phyloP scores from a whole-genome alignment of 2,113 vertebrate species.

The Coturnix japonica region DNA sequence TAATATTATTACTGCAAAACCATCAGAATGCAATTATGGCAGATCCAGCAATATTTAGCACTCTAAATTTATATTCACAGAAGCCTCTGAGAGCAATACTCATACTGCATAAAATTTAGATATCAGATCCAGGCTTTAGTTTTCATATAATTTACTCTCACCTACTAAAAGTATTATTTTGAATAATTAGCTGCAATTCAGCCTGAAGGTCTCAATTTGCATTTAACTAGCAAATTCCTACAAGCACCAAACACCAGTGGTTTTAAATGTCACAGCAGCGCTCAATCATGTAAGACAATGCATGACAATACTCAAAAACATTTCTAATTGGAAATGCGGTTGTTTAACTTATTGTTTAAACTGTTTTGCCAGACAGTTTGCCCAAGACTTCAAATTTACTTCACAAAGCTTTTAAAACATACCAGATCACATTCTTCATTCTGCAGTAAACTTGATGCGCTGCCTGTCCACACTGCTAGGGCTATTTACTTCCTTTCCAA shows the following conservation, averaged over 20 bases:
- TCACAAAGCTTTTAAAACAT: fast-evolving
- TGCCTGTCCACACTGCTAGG: fast-evolving
- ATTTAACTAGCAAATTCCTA: conserved; percentile 33
- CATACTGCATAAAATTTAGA: background rate
- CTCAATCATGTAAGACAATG: conserved; percentile 19
- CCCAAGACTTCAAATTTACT: background rate
- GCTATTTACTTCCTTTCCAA: background rate
- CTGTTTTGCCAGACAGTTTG: background rate
- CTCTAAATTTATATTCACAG: background rate
- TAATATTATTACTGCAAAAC: conserved; percentile 1
- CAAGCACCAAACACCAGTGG: background rate
- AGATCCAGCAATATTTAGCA: background rate
- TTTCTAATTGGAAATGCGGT: background rate
- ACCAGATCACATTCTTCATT: fast-evolving
- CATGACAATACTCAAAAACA: background rate
- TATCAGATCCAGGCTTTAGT: background rate
- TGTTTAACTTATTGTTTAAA: background rate
- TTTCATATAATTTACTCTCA: conserved; percentile 17
- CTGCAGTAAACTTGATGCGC: fast-evolving
- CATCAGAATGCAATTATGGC: background rate
- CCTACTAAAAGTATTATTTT: conserved; percentile 44
- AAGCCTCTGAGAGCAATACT: background rate
- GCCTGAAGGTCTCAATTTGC: conserved; percentile 40
- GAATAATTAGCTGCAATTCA: conserved; percentile 50
- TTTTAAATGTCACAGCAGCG: conserved; percentile 34